Conservation (phyloP, 1,140 invertebrate genomes). For the Hylyphantes graminicola region DNA sequence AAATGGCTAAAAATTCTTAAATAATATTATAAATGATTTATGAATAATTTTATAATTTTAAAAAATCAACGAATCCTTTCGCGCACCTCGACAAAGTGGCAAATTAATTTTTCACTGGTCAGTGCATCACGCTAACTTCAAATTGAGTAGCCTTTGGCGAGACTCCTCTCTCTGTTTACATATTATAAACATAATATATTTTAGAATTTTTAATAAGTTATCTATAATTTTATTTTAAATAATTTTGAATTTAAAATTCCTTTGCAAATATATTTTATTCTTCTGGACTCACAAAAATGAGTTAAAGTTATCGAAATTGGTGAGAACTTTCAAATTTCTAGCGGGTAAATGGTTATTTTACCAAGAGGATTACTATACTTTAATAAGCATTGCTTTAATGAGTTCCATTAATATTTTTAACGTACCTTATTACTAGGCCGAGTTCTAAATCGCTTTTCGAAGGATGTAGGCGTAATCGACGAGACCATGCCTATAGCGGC, state of each 20-base stretch:
- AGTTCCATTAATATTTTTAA: neutral
- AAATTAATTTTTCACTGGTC: neutral
- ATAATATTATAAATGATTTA: no score
- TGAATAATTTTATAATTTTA: no score
- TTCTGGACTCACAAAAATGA: neutral
- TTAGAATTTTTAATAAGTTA: neutral
- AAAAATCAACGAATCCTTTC: no score
- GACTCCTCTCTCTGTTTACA: neutral
- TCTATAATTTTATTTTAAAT: neutral
- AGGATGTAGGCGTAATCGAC: slow-evolving; percentile 63
- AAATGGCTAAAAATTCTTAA: no score
- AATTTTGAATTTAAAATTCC: neutral
- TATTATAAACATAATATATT: neutral
- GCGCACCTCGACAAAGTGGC: no score
- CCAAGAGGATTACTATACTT: no score
- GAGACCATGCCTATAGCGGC: slow-evolving; percentile 76
- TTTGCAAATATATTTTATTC: neutral
- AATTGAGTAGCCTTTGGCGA: neutral
- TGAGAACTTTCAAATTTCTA: neutral
- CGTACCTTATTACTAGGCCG: slow-evolving; percentile 52
- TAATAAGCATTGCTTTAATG: no score
- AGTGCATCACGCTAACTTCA: neutral
- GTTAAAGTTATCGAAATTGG: neutral
- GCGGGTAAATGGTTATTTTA: no score
- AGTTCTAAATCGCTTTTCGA: slow-evolving; percentile 63